Percentiles rank a stretch among this genome's conserved stretches.
These are phyloP conservation scores for Octomys mimax DNA, from an alignment of 2,797 vertebrate species.

Conservation along the genomic window DNA sequence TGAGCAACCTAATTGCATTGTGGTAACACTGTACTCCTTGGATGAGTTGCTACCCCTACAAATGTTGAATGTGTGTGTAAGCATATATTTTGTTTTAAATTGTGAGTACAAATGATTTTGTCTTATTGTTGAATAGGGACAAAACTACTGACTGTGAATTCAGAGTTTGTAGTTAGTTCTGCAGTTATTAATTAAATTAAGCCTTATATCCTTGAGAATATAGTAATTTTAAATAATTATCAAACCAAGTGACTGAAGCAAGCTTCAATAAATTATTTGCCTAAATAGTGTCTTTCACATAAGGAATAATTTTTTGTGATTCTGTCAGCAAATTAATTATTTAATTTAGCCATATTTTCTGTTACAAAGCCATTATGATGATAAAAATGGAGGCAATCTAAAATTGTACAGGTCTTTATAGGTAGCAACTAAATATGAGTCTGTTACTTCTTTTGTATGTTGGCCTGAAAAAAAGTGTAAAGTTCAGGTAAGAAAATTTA, in stretches of 20 bases:
- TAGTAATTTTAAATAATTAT: not conserved
- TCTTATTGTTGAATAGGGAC: not conserved
- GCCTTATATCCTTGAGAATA: not conserved
- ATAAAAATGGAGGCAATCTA: not conserved
- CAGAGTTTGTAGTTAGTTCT: constrained; percentile 36
- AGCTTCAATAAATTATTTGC: constrained; percentile 6
- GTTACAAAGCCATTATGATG: not conserved
- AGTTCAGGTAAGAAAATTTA: not conserved
- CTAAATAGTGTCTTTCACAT: not conserved
- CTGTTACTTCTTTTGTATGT: not conserved
- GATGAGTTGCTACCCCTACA: not conserved
- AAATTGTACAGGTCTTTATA: not conserved
- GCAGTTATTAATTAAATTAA: constrained; percentile 6
- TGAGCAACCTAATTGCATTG: not conserved
- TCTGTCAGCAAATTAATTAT: constrained; percentile 1
- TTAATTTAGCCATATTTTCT: constrained; percentile 10
- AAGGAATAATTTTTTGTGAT: not conserved
- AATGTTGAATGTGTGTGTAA: not conserved
- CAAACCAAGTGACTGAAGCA: not conserved
- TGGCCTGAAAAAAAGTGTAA: not conserved
- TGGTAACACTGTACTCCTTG: not conserved
- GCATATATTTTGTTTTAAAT: constrained; percentile 24
- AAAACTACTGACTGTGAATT: not conserved
- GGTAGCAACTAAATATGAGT: not conserved
- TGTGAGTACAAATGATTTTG: not conserved